Conservation (phyloP, 2,797 vertebrate genomes). For the Holocentrus rufus region DNA sequence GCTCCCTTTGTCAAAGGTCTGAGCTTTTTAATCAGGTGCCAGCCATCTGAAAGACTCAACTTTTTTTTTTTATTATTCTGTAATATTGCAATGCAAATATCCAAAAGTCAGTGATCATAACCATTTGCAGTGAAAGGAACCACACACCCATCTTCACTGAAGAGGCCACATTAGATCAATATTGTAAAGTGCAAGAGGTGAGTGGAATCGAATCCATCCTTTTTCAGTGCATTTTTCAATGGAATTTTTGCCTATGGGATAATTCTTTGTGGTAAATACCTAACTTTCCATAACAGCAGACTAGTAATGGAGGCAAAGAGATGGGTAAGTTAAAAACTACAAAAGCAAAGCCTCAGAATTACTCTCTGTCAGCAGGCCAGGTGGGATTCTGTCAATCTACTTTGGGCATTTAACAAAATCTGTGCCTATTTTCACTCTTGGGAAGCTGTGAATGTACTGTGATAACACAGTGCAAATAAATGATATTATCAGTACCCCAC, state of each 20-base stretch:
- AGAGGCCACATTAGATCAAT: conserved; percentile 7
- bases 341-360: conserved; percentile 9
- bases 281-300: conserved; percentile 17
- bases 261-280: conserved; percentile 10
- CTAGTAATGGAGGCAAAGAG: neutral
- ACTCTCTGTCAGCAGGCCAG: neutral
- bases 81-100: conserved; percentile 21
- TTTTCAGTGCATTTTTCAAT: conserved; percentile 12
- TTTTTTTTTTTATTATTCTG: neutral
- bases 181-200: no score
- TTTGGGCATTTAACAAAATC: neutral
- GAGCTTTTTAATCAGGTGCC: neutral
- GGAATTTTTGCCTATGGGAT: no score
- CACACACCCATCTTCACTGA: neutral
- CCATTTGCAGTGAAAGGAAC: no score
- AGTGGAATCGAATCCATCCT: neutral
- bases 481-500: neutral
- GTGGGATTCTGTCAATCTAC: conserved; percentile 10
- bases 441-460: neutral
- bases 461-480: conserved; percentile 20
- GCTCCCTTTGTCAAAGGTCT: neutral
- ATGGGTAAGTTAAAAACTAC: conserved; percentile 1
- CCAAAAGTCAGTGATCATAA: neutral
- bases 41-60: neutral
- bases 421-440: neutral